Conservation (phyloP, 2,888 invertebrate species). For the Chrysolina americana region DNA sequence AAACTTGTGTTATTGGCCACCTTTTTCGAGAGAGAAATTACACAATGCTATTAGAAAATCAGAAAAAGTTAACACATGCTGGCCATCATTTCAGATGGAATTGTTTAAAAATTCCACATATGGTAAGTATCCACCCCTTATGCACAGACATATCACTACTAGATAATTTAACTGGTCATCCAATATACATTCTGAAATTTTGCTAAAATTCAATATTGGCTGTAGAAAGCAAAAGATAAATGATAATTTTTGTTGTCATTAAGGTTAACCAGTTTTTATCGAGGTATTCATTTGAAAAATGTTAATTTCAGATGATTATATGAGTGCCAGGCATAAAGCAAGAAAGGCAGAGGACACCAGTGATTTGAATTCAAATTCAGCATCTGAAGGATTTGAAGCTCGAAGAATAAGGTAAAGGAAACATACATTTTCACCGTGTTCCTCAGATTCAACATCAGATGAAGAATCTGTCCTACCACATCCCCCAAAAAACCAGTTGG, state of each 20-base stretch:
- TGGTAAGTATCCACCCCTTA: slow-evolving; percentile 26
- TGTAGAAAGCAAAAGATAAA: neutral
- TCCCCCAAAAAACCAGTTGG: neutral
- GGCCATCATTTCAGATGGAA: slow-evolving; percentile 26
- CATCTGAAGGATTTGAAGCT: neutral
- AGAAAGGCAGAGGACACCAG: neutral
- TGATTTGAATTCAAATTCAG: neutral
- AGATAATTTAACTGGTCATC: neutral
- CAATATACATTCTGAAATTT: neutral
- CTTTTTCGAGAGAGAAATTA: slow-evolving; percentile 28
- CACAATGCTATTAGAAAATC: slow-evolving; percentile 29
- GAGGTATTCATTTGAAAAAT: neutral
- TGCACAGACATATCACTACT: neutral
- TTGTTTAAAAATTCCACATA: slow-evolving; percentile 30
- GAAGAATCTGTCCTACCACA: neutral
- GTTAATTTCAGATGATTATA: neutral
- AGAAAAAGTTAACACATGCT: slow-evolving; percentile 26
- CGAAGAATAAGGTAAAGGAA: neutral
- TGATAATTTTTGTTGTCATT: neutral
- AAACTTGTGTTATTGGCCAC: no score
- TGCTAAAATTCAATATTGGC: neutral
- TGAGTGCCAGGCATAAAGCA: neutral
- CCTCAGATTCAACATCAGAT: neutral
- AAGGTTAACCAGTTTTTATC: neutral
- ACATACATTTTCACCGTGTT: neutral